Conservation (phyloP, 1,140 invertebrate species). For the Catajapyx aquilonaris region DNA sequence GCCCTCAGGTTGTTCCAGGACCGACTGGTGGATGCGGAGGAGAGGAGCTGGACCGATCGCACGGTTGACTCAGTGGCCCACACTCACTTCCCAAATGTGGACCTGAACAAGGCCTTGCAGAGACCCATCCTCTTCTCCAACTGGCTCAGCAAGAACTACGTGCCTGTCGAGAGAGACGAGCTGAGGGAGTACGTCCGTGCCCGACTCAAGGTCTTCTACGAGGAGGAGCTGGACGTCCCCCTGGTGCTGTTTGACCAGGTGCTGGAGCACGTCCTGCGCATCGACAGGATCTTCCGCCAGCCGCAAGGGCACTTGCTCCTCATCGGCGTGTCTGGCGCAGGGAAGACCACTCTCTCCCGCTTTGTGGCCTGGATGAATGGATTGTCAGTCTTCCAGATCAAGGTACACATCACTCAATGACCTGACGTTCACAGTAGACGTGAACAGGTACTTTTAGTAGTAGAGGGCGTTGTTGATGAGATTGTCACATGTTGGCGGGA, state of each 20-base stretch:
- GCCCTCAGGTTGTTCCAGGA: constrained; percentile 93
- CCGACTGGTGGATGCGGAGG: constrained; percentile 79
- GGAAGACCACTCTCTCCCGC: constrained; percentile 93
- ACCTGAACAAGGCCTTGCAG: constrained; percentile 60
- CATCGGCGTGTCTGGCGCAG: constrained; percentile 93
- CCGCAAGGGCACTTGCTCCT: constrained; percentile 92
- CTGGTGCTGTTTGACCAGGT: constrained; percentile 98
- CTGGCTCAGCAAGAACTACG: constrained; percentile 96
- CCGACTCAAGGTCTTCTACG: constrained; percentile 95
- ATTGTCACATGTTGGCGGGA: background rate
- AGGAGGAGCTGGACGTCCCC: constrained; percentile 96
- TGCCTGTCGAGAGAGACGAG: constrained; percentile 87
- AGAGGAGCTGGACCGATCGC: constrained; percentile 94
- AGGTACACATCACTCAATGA: too few relatives aligned
- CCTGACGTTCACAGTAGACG: too few relatives aligned
- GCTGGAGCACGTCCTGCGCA: constrained; percentile 90
- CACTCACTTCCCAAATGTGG: constrained; percentile 87
- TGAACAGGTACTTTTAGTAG: too few relatives aligned
- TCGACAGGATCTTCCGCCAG: constrained; percentile 97
- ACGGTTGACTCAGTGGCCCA: constrained; percentile 86
- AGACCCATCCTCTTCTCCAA: constrained; percentile 95
- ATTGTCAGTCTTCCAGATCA: constrained; percentile 92
- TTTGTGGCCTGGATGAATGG: constrained; percentile 99
- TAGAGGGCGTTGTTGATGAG: background rate
- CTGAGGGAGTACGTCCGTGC: constrained; percentile 92